Evolutionary conservation across 2,113 vertebrate species (phyloP), one percentile per base, ranked within the genome.

Genomic region (Cairina moschata): DNA sequence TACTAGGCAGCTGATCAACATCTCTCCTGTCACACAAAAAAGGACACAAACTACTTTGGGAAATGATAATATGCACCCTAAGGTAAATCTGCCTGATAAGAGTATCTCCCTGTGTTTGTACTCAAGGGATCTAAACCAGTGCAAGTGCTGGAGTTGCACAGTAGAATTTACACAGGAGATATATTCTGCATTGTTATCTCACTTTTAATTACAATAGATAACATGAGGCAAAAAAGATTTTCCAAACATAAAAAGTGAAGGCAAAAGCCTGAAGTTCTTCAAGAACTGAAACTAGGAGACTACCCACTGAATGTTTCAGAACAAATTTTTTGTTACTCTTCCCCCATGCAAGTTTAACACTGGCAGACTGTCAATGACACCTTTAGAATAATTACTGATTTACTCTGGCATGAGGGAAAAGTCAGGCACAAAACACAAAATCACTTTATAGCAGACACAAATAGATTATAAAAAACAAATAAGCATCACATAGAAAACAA

Each of bases 11-110:
- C 76, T 91, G 90, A 87, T 96, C 15, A 0, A 63, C 89, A 56
- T 63, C 38, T 83, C 62, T 77, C 15, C 58, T 79, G 73, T 88
- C 74, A 82, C 83, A 90, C 62, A 63, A 90, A 67, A 88, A 80
- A 77, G 68, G 83, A 92, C 80, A 90, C 46, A 86, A 66, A 77
- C 55, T 77, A 76, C 67, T 91, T 78, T 86, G 79, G 93, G 63
- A 96, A 88, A 91, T 44, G 59, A 36, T 95, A 92, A 88, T 63
- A 28, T 63, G 23, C n/a, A 67, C 46, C 63, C 63, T 38, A 62
- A 88, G 68, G 60, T 76, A 21, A 48, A 55, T n/a, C 36, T 81
- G 34, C 50, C 40, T 63, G 82, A 32, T 22, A 67, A 44, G 50
- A 73, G 23, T 60, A 38, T 44, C 65, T 52, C 38, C 46, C 23